Conservation (phyloP, 2,797 vertebrate genomes). For the Gallinago solitaria region DNA sequence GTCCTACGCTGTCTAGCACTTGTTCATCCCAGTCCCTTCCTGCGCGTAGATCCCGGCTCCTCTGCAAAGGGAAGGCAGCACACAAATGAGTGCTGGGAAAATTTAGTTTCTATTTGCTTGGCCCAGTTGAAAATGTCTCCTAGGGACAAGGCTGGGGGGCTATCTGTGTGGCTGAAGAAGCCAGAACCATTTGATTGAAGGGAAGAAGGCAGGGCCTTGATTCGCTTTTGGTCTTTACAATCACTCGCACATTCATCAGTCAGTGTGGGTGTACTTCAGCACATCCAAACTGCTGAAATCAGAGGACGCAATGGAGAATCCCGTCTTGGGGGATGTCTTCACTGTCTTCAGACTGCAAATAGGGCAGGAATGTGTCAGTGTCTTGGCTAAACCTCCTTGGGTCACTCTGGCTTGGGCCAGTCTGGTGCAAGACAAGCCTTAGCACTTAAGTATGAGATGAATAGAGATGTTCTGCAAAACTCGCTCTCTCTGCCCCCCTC, state of each 20-base stretch:
- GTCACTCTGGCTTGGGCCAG: not conserved
- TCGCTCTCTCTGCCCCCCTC: not conserved
- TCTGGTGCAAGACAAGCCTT: not conserved
- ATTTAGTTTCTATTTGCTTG: not conserved
- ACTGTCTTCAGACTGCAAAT: not conserved
- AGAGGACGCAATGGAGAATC: not conserved
- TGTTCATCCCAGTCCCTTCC: not conserved
- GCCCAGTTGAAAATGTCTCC: accelerated
- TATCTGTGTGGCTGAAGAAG: not conserved
- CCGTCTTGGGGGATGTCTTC: not conserved
- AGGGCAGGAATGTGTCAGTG: not conserved
- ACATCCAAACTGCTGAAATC: not conserved
- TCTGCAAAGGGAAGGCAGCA: not conserved
- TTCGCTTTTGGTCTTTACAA: not conserved
- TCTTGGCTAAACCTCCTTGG: not conserved
- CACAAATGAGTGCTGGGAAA: not conserved
- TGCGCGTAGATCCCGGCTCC: accelerated
- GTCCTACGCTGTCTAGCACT: accelerated
- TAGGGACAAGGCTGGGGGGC: not conserved
- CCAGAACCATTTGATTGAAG: not conserved
- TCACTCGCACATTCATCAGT: not conserved
- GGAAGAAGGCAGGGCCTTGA: not conserved
- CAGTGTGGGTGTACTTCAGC: not conserved
- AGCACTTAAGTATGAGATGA: not conserved
- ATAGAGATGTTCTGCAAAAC: not conserved